Evolutionary conservation across 1,140 invertebrate species (phyloP).

Genomic region (Meloidogyne hapla): DNA sequence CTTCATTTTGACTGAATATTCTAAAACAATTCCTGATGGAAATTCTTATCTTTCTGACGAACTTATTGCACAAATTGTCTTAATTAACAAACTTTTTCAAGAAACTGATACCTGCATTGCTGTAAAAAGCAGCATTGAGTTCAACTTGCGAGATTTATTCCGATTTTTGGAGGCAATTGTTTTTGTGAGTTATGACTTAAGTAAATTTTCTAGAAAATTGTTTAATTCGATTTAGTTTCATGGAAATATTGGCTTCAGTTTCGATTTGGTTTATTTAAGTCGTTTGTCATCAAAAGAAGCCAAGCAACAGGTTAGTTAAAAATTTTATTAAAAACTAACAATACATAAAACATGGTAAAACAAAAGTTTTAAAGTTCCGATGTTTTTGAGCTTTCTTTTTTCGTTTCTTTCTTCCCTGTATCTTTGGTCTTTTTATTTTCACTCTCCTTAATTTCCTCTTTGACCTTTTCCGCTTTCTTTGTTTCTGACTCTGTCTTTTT

Average conservation of each 20-base stretch:
- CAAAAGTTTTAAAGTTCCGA: conserved; percentile 10
- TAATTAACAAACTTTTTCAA: conserved; percentile 23
- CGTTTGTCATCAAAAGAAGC: conserved; percentile 77
- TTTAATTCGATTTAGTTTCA: conserved; percentile 35
- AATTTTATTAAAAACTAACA: background rate
- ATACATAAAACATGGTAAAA: background rate
- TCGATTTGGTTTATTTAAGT: conserved; percentile 72
- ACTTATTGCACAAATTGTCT: conserved; percentile 33
- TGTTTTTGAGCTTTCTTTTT: conserved; percentile 11
- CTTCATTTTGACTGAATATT: conserved; percentile 67
- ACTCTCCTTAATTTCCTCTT: conserved; percentile 12
- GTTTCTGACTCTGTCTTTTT: conserved; percentile 36
- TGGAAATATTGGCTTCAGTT: conserved; percentile 33
- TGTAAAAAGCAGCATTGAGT: conserved; percentile 75
- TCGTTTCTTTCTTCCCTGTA: conserved; percentile 10
- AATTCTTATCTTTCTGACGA: conserved; percentile 22
- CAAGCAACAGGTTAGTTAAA: conserved; percentile 69
- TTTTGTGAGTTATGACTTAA: background rate
- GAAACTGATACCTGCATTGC: conserved; percentile 12
- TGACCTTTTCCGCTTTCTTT: conserved; percentile 18
- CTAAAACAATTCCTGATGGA: conserved; percentile 16
- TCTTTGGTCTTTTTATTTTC: conserved; percentile 19
- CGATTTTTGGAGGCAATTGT: conserved; percentile 71
- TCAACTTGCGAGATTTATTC: conserved; percentile 90
- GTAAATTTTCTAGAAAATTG: background rate